Percentiles rank a stretch among this genome's conserved stretches.
These are phyloP conservation scores for Campylomormyrus numenius DNA, from an alignment of 2,113 vertebrate species.

Conservation along the genomic window DNA sequence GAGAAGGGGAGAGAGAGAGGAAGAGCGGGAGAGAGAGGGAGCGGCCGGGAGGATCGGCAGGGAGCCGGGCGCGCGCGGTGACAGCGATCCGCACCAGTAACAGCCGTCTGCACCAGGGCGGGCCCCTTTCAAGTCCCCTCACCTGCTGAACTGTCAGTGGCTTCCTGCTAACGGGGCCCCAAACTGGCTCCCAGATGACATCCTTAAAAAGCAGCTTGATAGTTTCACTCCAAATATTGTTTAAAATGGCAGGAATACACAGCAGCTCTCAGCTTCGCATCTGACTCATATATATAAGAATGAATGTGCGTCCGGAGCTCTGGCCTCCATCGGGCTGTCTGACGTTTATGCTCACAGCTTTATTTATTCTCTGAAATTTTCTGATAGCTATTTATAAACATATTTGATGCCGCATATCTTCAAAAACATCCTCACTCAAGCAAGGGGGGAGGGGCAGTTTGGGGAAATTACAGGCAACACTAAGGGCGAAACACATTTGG, in stretches of 20 bases:
- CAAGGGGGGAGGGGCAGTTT: background rate
- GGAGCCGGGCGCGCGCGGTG: slow-evolving; percentile 64
- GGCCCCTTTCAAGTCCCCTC: slow-evolving; percentile 58
- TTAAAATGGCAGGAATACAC: slow-evolving; percentile 14
- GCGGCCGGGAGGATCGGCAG: slow-evolving; percentile 60
- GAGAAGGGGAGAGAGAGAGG: slow-evolving; percentile 39
- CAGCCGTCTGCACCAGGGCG: slow-evolving; percentile 50
- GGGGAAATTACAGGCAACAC: background rate
- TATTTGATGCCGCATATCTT: background rate
- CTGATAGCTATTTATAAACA: background rate
- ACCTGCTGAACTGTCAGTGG: slow-evolving; percentile 48
- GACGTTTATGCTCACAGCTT: no score
- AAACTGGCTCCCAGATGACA: slow-evolving; percentile 18
- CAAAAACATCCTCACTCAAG: background rate
- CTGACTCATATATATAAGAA: background rate
- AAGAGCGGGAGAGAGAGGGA: slow-evolving; percentile 43
- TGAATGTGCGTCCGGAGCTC: background rate
- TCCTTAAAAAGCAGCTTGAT: slow-evolving; percentile 15
- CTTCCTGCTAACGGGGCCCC: slow-evolving; percentile 31
- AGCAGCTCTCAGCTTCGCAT: background rate
- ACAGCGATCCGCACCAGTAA: slow-evolving; percentile 58
- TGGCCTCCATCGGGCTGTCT: background rate
- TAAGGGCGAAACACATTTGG: background rate
- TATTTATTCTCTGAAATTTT: background rate
- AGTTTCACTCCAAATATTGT: slow-evolving; percentile 18